Base-by-base conservation (phyloP, 2,113 vertebrate genomes). In the Xiphias gladius region DNA sequence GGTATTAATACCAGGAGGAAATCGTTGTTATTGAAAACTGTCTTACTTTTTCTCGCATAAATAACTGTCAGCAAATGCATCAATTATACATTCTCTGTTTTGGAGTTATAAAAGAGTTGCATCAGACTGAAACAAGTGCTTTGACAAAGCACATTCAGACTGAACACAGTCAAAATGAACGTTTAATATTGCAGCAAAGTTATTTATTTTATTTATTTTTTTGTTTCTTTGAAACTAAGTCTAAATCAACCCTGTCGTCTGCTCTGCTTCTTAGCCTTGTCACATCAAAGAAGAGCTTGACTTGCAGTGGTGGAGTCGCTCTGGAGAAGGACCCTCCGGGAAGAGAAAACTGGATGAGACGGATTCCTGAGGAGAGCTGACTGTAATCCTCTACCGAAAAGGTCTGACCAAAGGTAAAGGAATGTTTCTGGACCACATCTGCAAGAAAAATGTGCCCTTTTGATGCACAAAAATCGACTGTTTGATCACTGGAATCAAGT, bases 231-330 rank as follows among this genome's bases (percentile, higher is more conserved):
- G 4, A 5, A 61, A 52, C 19, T 50, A 17, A 22, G 10, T 55
- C 16, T 68, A 39, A 71, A 64, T 58, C 39, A 81, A 50, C 22
- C 11, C 54, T 52, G 52, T 84, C 54, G 4, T 90, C 32, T 86
- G n/a, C 48, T 85, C 63, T 30, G 0, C 64, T 71, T 70, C 76
- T 14, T 57, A 96, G 95, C 90, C 91, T 1, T 95, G 94, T 90
- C 78, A 84, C 80, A 74, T 92, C 74, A 89, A 35, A 69, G 89
- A 89, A 19, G 89, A 95, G 75, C 93, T 95, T 41, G 94, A 95
- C 83, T 61, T 95, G 71, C 77, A 76, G 67, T 82, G 86, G 73
- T 91, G 92, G 94, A 90, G 88, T 48, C 81, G 66, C 32, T 59
- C 88, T 12, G 37, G 64, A 77, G 89, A 73, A 5, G 13, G 20